phyloP scores from a whole-genome alignment of 2,797 vertebrate genomes.

The Caiman crocodilus region DNA sequence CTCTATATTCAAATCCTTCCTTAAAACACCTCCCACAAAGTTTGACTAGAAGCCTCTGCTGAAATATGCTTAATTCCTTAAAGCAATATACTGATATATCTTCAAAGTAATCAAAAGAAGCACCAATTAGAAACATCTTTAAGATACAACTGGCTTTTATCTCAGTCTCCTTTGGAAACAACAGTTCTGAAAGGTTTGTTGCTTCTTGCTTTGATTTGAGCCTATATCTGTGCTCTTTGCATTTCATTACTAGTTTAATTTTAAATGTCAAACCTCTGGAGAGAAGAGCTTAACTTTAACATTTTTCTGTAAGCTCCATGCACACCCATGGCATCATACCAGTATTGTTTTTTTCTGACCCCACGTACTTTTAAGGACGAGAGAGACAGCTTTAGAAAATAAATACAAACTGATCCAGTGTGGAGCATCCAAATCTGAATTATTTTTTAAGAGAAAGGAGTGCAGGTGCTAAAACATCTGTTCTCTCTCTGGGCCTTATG shows the following conservation, averaged over 20 bases:
- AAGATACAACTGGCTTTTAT: not conserved
- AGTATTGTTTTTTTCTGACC: rapidly evolving
- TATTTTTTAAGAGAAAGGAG: conserved; percentile 41
- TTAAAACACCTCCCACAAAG: not conserved
- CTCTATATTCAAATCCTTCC: rapidly evolving
- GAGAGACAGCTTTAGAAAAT: not conserved
- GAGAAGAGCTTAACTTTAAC: conserved; percentile 55
- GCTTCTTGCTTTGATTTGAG: conserved; percentile 57
- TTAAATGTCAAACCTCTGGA: conserved; percentile 42
- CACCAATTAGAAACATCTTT: not conserved
- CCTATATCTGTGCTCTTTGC: conserved; percentile 60
- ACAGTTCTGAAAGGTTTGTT: not conserved
- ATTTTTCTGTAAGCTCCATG: conserved; percentile 39
- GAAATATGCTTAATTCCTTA: not conserved
- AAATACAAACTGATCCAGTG: not conserved
- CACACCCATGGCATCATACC: not conserved
- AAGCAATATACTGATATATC: not conserved
- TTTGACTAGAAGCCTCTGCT: not conserved
- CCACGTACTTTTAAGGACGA: not conserved
- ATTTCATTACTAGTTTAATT: conserved; percentile 23
- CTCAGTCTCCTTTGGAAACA: conserved; percentile 29
- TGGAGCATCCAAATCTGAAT: conserved; percentile 32
- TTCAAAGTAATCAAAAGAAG: not conserved
- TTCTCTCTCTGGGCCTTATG: conserved; percentile 62
- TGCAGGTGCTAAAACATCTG: conserved; percentile 75